A percentile compares a stretch with the other conserved stretches of the same genome.
Evolutionary conservation across 2,888 invertebrate species (phyloP).

Genomic region (Marasmarcha lunaedactyla): DNA sequence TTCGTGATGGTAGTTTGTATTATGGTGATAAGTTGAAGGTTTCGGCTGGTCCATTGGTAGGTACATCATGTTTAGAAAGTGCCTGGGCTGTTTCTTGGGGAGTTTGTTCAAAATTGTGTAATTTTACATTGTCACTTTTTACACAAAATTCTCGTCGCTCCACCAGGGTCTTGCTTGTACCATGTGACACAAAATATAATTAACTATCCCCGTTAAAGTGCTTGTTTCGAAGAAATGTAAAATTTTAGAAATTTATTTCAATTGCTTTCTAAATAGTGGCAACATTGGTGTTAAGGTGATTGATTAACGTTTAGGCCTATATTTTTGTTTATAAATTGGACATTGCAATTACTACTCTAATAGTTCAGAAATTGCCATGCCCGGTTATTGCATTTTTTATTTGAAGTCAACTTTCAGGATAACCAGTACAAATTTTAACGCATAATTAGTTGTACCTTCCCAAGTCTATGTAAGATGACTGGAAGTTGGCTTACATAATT

Average conservation of each 20-base stretch:
- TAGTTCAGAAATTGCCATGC: no score
- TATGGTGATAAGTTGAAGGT: background rate
- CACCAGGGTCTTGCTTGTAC: no score
- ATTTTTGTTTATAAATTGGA: no score
- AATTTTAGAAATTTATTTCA: constrained; percentile 7
- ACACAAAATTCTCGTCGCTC: no score
- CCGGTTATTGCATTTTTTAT: no score
- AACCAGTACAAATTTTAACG: constrained; percentile 11
- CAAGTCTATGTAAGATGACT: constrained; percentile 15
- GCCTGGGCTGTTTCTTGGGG: constrained; percentile 8
- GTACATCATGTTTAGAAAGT: constrained; percentile 1
- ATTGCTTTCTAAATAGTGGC: constrained; percentile 18
- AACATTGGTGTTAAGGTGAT: constrained; percentile 21
- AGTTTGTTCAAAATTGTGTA: no score
- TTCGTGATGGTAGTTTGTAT: no score
- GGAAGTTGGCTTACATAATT: constrained; percentile 21
- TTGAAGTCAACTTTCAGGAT: constrained; percentile 23
- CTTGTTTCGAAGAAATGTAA: constrained; percentile 1
- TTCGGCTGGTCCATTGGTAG: background rate
- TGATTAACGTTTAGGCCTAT: constrained; percentile 21
- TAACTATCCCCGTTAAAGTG: constrained; percentile 16
- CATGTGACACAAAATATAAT: constrained; percentile 11
- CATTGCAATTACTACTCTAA: no score
- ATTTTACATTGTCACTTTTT: no score
- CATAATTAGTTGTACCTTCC: constrained; percentile 10